These are phyloP conservation scores for Halyomorpha halys DNA, from an alignment of 1,140 invertebrate species.

Conservation along the genomic window DNA sequence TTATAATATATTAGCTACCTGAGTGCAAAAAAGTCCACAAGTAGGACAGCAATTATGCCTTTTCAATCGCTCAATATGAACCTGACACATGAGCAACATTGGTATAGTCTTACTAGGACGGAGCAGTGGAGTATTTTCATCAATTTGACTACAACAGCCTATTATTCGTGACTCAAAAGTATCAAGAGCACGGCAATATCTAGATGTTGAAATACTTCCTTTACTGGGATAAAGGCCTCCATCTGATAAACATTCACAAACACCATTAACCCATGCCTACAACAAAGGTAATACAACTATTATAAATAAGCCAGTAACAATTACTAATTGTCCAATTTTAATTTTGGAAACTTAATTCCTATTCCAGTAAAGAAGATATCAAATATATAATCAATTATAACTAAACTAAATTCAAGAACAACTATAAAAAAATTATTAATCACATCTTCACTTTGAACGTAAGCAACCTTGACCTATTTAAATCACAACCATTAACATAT, in stretches of 20 bases:
- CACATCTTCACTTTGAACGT: no score
- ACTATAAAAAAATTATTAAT: no score
- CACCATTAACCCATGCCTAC: not conserved
- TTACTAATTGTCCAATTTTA: no score
- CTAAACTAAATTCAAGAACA: no score
- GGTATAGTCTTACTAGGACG: slow-evolving; percentile 69
- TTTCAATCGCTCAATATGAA: slow-evolving; percentile 63
- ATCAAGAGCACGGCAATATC: slow-evolving; percentile 62
- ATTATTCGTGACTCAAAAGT: slow-evolving; percentile 64
- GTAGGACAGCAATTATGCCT: slow-evolving; percentile 81
- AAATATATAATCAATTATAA: no score
- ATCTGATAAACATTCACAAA: slow-evolving; percentile 6
- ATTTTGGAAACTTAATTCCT: not conserved
- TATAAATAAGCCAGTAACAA: no score
- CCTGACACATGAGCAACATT: slow-evolving; percentile 71
- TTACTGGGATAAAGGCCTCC: slow-evolving; percentile 15
- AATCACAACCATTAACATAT: no score
- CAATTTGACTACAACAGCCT: slow-evolving; percentile 67
- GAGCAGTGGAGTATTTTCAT: slow-evolving; percentile 44
- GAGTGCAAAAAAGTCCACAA: slow-evolving; percentile 84
- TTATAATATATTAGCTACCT: slow-evolving; percentile 43
- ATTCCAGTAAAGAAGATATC: no score
- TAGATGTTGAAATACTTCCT: not conserved
- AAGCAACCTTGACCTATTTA: no score
- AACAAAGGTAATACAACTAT: not conserved